phyloP scores from a whole-genome alignment of 2,797 vertebrate genomes.

The Tolypeutes matacus region DNA sequence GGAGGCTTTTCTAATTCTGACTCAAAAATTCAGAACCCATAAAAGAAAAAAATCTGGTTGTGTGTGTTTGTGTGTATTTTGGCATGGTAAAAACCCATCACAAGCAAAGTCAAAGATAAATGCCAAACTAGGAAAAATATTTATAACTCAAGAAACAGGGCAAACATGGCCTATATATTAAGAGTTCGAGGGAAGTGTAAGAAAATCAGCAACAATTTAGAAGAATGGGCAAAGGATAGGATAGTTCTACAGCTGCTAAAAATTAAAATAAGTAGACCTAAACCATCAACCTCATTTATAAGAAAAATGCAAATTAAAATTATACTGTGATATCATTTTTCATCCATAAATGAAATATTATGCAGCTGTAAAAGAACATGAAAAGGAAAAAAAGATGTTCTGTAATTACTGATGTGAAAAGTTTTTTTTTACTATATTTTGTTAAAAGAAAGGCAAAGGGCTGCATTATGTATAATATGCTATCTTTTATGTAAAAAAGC shows the following conservation, averaged over 20 bases:
- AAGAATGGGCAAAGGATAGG: background rate
- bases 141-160: background rate
- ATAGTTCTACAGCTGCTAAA: background rate
- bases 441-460: background rate
- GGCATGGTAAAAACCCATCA: background rate
- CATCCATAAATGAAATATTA: background rate
- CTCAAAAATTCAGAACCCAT: background rate
- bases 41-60: background rate
- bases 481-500: background rate
- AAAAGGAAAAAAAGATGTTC: background rate
- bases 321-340: background rate
- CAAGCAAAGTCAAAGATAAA: slow-evolving; percentile 40
- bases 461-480: background rate
- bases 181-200: background rate
- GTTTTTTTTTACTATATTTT: background rate
- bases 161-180: background rate
- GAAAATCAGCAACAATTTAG: background rate
- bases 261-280: slow-evolving; percentile 1
- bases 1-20: slow-evolving; percentile 20
- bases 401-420: slow-evolving; percentile 21
- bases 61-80: too few relatives aligned
- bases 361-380: background rate
- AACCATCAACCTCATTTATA: slow-evolving; percentile 21
- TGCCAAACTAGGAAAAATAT: background rate
- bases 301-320: slow-evolving; percentile 48